phyloP scores from a whole-genome alignment of 1,140 invertebrate species.

The Papilio aristodemus region DNA sequence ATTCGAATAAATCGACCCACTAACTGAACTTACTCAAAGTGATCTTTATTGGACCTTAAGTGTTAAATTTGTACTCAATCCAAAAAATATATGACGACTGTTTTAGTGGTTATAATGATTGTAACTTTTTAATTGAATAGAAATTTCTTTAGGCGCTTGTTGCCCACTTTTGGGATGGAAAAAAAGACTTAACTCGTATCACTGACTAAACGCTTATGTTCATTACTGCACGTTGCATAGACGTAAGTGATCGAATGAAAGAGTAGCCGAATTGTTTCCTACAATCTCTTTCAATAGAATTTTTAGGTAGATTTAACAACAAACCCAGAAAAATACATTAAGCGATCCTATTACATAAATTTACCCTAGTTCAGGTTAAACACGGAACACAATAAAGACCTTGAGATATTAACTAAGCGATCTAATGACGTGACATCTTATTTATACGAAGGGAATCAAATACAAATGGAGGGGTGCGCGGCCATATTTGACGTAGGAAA shows the following conservation, averaged over 20 bases:
- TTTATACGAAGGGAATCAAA: constrained; percentile 61
- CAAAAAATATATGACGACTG: background rate
- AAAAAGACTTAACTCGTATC: no score
- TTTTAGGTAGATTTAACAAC: no score
- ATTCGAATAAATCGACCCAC: constrained; percentile 60
- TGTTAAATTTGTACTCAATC: background rate
- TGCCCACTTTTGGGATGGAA: no score
- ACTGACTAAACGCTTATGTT: no score
- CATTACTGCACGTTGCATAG: no score
- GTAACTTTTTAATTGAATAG: no score
- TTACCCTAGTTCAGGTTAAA: constrained; percentile 17
- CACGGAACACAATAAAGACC: constrained; percentile 35
- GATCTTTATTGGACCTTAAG: constrained; percentile 16
- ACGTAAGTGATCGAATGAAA: no score
- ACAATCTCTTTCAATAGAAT: no score
- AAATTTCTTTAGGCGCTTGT: no score
- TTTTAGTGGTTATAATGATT: background rate
- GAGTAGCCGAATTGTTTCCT: no score
- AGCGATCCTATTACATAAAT: no score
- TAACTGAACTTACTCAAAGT: constrained; percentile 32
- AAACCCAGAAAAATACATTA: no score
- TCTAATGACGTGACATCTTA: constrained; percentile 53
- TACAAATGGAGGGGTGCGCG: constrained; percentile 49
- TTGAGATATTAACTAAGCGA: constrained; percentile 56
- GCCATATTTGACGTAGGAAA: constrained; percentile 72